Percentiles rank a stretch among this genome's conserved stretches.
Evolutionary conservation across 1,140 invertebrate genomes (phyloP).

Genomic region (Drosophila hydei): DNA sequence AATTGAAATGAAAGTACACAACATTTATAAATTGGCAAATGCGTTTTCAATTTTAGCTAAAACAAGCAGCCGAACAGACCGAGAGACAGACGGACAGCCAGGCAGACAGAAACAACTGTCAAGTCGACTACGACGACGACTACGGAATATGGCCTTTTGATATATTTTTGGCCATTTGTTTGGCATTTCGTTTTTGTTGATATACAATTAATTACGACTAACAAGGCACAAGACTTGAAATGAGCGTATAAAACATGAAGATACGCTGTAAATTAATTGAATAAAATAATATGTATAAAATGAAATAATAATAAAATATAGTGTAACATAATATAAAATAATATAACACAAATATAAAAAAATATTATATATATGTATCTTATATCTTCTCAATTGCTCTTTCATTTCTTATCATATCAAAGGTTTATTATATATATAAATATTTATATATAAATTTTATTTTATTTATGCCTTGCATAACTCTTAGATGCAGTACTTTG

Average conservation of each 20-base stretch:
- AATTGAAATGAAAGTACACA: conserved; percentile 27
- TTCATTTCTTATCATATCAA: no score
- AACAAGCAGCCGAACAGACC: neutral
- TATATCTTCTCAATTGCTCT: no score
- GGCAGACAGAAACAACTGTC: neutral
- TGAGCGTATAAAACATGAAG: neutral
- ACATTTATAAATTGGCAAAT: conserved; percentile 44
- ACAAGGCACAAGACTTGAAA: neutral
- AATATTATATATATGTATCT: no score
- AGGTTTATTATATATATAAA: no score
- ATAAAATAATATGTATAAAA: no score
- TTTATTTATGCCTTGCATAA: no score
- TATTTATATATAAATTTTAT: no score
- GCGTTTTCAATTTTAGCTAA: conserved; percentile 26
- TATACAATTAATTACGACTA: conserved; percentile 44
- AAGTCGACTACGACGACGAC: conserved; percentile 3
- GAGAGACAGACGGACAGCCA: conserved; percentile 2
- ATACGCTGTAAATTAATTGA: conserved; percentile 4
- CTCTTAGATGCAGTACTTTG: no score
- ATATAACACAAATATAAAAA: no score
- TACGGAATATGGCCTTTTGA: neutral
- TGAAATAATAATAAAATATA: no score
- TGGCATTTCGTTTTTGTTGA: conserved; percentile 22
- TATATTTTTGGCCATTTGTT: conserved; percentile 30
- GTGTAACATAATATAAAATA: no score